A percentile compares a stretch with the other conserved stretches of the same genome.
These are phyloP conservation scores for Thecophora atra DNA, from an alignment of 2,888 invertebrate species.

Conservation along the genomic window DNA sequence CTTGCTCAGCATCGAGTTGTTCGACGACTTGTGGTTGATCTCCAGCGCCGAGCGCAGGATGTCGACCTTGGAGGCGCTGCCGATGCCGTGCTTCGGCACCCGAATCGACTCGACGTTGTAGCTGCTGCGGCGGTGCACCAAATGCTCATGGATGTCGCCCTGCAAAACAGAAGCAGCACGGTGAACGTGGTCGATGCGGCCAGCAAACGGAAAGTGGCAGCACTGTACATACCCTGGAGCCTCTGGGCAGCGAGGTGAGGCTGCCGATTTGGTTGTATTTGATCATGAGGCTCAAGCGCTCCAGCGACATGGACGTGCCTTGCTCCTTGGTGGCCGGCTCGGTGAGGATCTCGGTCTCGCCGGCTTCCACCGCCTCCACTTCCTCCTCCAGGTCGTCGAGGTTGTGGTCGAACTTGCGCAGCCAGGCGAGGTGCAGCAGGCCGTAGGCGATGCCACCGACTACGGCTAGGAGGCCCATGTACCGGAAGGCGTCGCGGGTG, in stretches of 20 bases:
- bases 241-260: conserved; percentile 75
- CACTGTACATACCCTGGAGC: conserved; percentile 69
- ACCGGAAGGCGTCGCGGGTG: conserved; percentile 79
- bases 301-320: conserved; percentile 76
- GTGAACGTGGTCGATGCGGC: background rate
- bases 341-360: conserved; percentile 73
- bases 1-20: conserved; percentile 67
- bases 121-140: conserved; percentile 65
- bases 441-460: conserved; percentile 77
- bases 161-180: conserved; percentile 43
- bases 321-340: conserved; percentile 76
- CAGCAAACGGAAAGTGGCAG: background rate
- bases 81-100: conserved; percentile 59
- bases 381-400: conserved; percentile 65
- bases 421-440: conserved; percentile 76
- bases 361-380: conserved; percentile 66
- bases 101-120: conserved; percentile 65
- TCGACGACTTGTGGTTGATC: conserved; percentile 70
- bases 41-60: conserved; percentile 76
- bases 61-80: conserved; percentile 70
- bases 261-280: conserved; percentile 81
- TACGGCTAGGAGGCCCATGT: conserved; percentile 80
- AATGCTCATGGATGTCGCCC: conserved; percentile 66
- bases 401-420: conserved; percentile 71
- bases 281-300: conserved; percentile 78